phyloP scores from a whole-genome alignment of 1,140 invertebrate genomes.

The Papilio polyxenes region DNA sequence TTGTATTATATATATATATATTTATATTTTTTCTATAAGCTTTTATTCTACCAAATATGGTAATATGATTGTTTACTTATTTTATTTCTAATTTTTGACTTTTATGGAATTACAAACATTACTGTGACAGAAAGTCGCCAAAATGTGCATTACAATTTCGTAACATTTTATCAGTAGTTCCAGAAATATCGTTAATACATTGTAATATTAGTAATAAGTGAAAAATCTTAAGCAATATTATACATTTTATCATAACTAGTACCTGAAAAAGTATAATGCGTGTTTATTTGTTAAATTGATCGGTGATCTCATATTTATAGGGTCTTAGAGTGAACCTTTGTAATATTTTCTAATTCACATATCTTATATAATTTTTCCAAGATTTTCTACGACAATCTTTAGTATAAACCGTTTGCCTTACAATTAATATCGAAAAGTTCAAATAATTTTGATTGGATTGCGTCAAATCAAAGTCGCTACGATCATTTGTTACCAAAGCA shows the following conservation, averaged over 20 bases:
- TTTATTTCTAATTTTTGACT: background rate
- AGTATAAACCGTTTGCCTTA: constrained; percentile 17
- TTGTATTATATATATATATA: background rate
- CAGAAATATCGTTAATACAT: background rate
- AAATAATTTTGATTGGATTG: background rate
- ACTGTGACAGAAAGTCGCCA: background rate
- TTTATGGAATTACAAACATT: background rate
- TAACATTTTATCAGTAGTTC: background rate
- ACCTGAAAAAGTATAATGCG: background rate
- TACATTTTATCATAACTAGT: background rate
- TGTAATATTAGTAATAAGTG: constrained; percentile 18
- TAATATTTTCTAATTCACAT: background rate
- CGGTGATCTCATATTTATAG: background rate
- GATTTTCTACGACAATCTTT: constrained; percentile 1
- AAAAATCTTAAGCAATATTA: constrained; percentile 23
- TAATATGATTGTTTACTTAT: background rate
- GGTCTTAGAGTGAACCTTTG: background rate
- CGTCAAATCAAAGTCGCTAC: constrained; percentile 34
- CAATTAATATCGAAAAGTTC: constrained; percentile 6
- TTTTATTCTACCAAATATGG: background rate
- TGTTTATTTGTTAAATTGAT: constrained; percentile 2
- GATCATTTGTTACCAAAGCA: constrained; percentile 31
- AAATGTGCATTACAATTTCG: background rate
- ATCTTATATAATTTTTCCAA: constrained; percentile 9
- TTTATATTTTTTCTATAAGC: background rate